phyloP scores from a whole-genome alignment of 1,140 invertebrate genomes.

The Drosophila sp. region DNA sequence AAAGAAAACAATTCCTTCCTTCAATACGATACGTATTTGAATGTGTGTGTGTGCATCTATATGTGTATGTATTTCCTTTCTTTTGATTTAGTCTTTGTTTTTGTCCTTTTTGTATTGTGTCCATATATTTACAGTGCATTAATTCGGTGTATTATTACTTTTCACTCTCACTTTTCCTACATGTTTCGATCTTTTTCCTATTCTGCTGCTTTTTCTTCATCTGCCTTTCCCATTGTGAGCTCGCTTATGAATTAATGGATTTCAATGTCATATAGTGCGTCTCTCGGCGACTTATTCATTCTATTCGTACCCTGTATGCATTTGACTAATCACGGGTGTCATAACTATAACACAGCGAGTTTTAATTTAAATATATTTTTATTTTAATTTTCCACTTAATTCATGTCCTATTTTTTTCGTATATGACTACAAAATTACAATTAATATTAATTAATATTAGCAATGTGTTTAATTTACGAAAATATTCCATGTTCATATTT shows the following conservation, averaged over 20 bases:
- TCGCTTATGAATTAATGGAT: slow-evolving; percentile 66
- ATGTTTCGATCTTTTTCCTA: slow-evolving; percentile 2
- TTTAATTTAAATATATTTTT: background rate
- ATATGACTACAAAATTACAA: no score
- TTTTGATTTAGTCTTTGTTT: slow-evolving; percentile 62
- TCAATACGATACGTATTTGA: slow-evolving; percentile 48
- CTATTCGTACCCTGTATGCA: background rate
- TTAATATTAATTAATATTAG: no score
- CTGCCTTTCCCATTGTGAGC: slow-evolving; percentile 41
- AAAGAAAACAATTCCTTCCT: slow-evolving; percentile 68
- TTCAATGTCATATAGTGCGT: slow-evolving; percentile 44
- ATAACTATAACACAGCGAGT: no score
- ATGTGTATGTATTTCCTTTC: slow-evolving; percentile 25
- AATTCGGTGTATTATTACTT: slow-evolving; percentile 75
- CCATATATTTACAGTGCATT: slow-evolving; percentile 67
- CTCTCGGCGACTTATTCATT: slow-evolving; percentile 32
- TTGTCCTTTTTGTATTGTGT: slow-evolving; percentile 58
- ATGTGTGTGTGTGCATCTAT: background rate
- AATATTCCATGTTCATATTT: no score
- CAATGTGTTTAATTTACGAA: no score
- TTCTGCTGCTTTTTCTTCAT: slow-evolving; percentile 11
- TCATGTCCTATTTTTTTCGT: no score
- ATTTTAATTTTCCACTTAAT: background rate
- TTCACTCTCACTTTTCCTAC: slow-evolving; percentile 47
- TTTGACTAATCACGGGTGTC: background rate